Conservation (phyloP, 2,797 vertebrate species). For the Ctenopoma kingsleyae region DNA sequence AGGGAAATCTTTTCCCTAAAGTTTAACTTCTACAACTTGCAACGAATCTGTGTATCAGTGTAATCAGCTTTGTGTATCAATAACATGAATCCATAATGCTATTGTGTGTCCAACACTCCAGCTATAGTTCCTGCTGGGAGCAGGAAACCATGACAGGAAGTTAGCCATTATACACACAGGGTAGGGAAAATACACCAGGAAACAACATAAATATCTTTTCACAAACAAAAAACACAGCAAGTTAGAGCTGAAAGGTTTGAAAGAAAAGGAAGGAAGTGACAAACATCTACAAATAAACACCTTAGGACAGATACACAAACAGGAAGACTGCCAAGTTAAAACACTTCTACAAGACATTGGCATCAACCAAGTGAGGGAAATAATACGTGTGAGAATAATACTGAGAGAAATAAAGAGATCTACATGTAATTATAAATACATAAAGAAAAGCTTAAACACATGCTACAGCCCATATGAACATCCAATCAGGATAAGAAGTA, state of each 20-base stretch:
- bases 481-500: conserved; percentile 26
- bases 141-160: conserved; percentile 72
- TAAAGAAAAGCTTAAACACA: background rate
- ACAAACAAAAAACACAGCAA: conserved; percentile 47
- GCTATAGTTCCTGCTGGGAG: conserved; percentile 33
- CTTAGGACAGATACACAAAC: background rate
- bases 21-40: background rate
- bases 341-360: background rate
- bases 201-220: conserved; percentile 45
- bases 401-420: background rate
- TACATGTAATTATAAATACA: background rate
- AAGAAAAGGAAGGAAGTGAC: conserved; percentile 50
- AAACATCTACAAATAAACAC: conserved; percentile 46
- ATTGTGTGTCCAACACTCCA: conserved; percentile 40
- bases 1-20: background rate
- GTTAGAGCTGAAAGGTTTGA: conserved; percentile 34
- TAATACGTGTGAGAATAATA: background rate
- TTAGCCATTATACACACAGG: conserved; percentile 39
- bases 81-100: conserved; percentile 35
- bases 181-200: conserved; percentile 54
- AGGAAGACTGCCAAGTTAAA: conserved; percentile 15
- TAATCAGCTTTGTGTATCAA: conserved; percentile 27
- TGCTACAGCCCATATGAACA: background rate
- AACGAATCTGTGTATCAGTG: conserved; percentile 7
- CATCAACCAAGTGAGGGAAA: background rate